These are phyloP conservation scores for Pemphredon lugubris DNA, from an alignment of 2,888 invertebrate genomes.

Conservation along the genomic window DNA sequence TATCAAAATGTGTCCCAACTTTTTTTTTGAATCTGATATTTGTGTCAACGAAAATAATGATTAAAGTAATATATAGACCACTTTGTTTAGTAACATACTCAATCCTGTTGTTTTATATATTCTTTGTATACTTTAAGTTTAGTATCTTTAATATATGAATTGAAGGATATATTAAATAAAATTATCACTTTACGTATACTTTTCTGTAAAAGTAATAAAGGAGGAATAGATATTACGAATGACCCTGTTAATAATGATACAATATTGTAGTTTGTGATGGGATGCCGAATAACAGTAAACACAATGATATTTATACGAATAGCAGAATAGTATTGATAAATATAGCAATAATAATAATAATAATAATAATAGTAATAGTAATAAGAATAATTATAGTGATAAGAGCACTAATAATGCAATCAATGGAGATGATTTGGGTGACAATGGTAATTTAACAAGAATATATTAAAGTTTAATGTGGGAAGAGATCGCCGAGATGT, in stretches of 20 bases:
- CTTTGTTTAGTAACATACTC: conserved; percentile 32
- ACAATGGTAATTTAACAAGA: conserved; percentile 69
- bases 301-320: conserved; percentile 48
- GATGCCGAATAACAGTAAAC: conserved; percentile 46
- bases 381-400: conserved; percentile 67
- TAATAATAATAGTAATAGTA: conserved; percentile 61
- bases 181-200: conserved; percentile 42
- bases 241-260: conserved; percentile 17
- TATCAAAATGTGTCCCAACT: conserved; percentile 19
- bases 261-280: conserved; percentile 25
- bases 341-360: conserved; percentile 54
- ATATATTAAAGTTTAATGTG: conserved; percentile 73
- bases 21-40: conserved; percentile 35
- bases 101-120: conserved; percentile 74
- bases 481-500: conserved; percentile 66
- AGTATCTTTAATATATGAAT: conserved; percentile 60
- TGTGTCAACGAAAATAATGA: conserved; percentile 37
- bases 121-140: conserved; percentile 74
- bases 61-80: conserved; percentile 57
- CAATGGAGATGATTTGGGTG: conserved; percentile 50
- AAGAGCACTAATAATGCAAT: conserved; percentile 57
- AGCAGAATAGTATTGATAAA: conserved; percentile 62
- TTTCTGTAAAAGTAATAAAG: conserved; percentile 47
- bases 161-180: conserved; percentile 57
- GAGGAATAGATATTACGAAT: conserved; percentile 20